These are phyloP conservation scores for Passer domesticus DNA, from an alignment of 2,113 vertebrate species.

Conservation along the genomic window DNA sequence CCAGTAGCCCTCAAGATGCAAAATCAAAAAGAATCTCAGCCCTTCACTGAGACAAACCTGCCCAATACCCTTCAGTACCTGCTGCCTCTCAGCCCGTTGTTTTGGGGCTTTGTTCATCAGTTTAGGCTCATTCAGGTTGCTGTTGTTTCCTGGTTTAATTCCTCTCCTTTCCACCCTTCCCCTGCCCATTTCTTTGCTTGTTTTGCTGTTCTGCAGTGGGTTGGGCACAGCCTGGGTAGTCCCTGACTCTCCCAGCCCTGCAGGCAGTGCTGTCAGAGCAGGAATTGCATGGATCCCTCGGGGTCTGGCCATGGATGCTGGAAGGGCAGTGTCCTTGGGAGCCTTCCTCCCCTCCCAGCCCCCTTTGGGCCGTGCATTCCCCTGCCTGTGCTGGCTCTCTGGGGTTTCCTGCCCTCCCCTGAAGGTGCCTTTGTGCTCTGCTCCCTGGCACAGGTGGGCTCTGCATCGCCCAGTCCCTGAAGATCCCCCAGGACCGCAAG, in stretches of 20 bases:
- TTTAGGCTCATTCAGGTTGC: neutral
- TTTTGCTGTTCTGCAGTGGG: neutral
- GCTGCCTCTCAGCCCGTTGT: neutral
- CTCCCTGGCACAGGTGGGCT: conserved; percentile 82
- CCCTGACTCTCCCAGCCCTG: neutral
- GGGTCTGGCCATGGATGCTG: neutral
- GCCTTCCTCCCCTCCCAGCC: neutral
- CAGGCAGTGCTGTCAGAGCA: neutral
- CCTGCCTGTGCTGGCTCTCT: neutral
- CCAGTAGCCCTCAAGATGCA: neutral
- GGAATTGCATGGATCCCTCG: rapidly evolving
- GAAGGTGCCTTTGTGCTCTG: neutral
- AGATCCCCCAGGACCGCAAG: conserved; percentile 89
- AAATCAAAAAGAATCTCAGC: neutral
- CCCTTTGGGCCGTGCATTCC: neutral
- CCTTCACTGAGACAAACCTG: neutral
- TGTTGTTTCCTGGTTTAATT: neutral
- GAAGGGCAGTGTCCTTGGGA: rapidly evolving
- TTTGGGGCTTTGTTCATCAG: neutral
- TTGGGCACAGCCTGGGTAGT: neutral
- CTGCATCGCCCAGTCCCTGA: conserved; percentile 96
- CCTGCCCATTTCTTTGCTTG: neutral
- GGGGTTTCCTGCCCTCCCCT: neutral
- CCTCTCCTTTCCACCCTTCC: neutral
- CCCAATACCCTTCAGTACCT: neutral